phyloP scores from a whole-genome alignment of 2,113 vertebrate genomes.

The Eolophus roseicapilla region DNA sequence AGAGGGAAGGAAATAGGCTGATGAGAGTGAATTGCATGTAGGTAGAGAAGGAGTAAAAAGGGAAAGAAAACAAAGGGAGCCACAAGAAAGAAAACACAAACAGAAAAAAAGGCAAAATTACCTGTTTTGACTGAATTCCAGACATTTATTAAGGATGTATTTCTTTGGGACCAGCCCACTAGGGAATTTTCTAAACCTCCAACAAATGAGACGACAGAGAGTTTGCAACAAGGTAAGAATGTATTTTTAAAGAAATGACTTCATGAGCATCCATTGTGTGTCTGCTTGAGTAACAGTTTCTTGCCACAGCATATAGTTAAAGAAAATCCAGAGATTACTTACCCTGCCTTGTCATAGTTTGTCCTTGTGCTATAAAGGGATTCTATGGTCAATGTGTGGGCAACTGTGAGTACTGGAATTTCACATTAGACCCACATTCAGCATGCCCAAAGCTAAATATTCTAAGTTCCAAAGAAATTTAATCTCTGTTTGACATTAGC shows the following conservation, averaged over 20 bases:
- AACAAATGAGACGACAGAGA: neutral
- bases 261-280: neutral
- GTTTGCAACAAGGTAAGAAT: neutral
- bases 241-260: neutral
- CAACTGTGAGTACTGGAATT: neutral
- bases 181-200: neutral
- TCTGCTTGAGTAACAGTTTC: neutral
- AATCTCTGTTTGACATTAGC: neutral
- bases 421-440: neutral
- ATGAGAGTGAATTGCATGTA: neutral
- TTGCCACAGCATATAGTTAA: neutral
- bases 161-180: neutral
- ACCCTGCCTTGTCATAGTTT: neutral
- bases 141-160: neutral
- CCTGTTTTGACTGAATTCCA: neutral
- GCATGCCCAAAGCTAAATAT: neutral
- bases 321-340: neutral
- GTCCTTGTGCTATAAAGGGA: neutral
- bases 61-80: neutral
- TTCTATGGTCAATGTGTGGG: neutral
- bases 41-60: neutral
- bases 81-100: neutral
- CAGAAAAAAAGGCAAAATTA: neutral
- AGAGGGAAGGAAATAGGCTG: neutral
- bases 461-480: neutral